A percentile compares a stretch with the other conserved stretches of the same genome.
Evolutionary conservation across 2,113 vertebrate species (phyloP).

Genomic region (Rhineura floridana): DNA sequence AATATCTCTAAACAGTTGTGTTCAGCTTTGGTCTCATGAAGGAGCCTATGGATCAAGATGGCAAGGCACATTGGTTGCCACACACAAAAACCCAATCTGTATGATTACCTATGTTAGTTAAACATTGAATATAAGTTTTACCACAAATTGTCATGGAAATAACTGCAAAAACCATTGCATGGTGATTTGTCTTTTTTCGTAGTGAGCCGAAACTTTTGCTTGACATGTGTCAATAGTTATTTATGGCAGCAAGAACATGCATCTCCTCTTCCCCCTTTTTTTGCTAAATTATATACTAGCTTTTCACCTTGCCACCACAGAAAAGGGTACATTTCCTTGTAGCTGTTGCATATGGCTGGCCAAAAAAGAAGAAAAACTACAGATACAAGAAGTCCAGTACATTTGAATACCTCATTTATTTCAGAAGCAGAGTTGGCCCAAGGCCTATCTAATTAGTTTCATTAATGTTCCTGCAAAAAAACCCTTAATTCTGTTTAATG

Average conservation of each 20-base stretch:
- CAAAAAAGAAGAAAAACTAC: not conserved
- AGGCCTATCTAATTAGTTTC: constrained; percentile 26
- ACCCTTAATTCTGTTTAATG: constrained; percentile 55
- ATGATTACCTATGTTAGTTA: not conserved
- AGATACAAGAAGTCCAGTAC: not conserved
- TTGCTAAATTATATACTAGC: too few relatives aligned
- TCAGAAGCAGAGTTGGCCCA: constrained; percentile 27
- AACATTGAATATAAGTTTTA: not conserved
- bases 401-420: not conserved
- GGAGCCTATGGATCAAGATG: too few relatives aligned
- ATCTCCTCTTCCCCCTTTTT: too few relatives aligned
- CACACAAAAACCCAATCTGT: not conserved
- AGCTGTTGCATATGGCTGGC: not conserved
- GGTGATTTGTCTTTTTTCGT: too few relatives aligned
- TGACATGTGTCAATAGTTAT: not conserved
- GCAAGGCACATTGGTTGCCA: too few relatives aligned
- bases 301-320: not conserved
- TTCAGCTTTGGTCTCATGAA: too few relatives aligned
- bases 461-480: constrained; percentile 46
- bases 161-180: not conserved
- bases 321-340: not conserved
- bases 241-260: too few relatives aligned
- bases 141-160: not conserved
- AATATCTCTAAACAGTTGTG: not conserved
- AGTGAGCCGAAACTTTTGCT: too few relatives aligned